Percentiles rank a stretch among this genome's conserved stretches.
Conservation (phyloP, 1,140 invertebrate species). For the Probaryconus sp. region DNA sequence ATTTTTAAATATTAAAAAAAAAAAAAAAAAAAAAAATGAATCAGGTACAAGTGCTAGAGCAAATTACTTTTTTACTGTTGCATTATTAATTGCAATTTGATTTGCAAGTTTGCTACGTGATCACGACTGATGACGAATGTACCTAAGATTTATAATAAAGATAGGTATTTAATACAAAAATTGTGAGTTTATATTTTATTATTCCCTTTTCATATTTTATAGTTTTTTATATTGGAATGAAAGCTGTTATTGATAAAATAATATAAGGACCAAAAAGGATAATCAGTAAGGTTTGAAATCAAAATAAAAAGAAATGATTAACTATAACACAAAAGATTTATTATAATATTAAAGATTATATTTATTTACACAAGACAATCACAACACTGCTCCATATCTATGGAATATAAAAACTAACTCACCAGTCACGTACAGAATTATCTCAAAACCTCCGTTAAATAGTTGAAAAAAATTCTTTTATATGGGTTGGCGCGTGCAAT, state of each 20-base stretch:
- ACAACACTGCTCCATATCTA: constrained; percentile 68
- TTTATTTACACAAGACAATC: constrained; percentile 69
- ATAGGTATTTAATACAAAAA: constrained; percentile 65
- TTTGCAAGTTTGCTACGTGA: constrained; percentile 58
- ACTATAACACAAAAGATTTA: constrained; percentile 11
- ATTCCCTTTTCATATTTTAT: too few relatives aligned
- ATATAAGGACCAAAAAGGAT: too few relatives aligned
- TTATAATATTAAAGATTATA: constrained; percentile 62
- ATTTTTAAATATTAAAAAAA: too few relatives aligned
- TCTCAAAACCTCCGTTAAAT: constrained; percentile 53
- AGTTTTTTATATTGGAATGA: too few relatives aligned
- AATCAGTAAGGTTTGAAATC: too few relatives aligned
- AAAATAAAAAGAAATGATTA: constrained; percentile 28
- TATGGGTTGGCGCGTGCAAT: constrained; percentile 60
- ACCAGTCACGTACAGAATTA: constrained; percentile 57
- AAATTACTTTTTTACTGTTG: constrained; percentile 64
- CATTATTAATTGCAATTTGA: constrained; percentile 51
- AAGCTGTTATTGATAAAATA: too few relatives aligned
- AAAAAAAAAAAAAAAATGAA: constrained; percentile 35
- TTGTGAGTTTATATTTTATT: too few relatives aligned
- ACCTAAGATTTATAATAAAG: constrained; percentile 61
- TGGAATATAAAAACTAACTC: constrained; percentile 69
- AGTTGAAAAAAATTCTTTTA: constrained; percentile 34
- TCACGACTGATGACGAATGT: constrained; percentile 67
- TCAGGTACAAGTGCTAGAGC: constrained; percentile 43